phyloP scores from a whole-genome alignment of 2,888 invertebrate genomes.

The Argyra leucocephala region DNA sequence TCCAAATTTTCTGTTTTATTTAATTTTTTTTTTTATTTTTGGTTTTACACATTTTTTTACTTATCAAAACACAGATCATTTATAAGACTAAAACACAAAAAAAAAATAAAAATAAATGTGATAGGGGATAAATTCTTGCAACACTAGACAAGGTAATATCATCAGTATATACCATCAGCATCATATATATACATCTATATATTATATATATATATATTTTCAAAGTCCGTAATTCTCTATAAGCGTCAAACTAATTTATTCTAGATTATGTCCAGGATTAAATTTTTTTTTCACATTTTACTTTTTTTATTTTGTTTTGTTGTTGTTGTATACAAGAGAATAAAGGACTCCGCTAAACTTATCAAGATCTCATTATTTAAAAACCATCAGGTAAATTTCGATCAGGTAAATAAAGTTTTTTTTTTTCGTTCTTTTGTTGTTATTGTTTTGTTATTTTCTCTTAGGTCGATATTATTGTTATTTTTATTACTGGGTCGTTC shows the following conservation, averaged over 20 bases:
- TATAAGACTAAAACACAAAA: no score
- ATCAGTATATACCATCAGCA: no score
- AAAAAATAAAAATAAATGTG: no score
- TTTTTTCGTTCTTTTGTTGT: background rate
- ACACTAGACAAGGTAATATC: no score
- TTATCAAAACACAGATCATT: no score
- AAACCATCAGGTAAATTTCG: background rate
- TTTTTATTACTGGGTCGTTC: constrained; percentile 2
- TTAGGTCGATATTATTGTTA: background rate
- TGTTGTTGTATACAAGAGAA: background rate
- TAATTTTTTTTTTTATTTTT: no score
- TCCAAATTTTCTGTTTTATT: no score
- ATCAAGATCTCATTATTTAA: constrained; percentile 6
- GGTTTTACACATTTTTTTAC: no score
- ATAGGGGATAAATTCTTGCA: no score
- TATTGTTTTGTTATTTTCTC: background rate
- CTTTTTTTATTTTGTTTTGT: background rate
- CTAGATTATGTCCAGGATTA: background rate
- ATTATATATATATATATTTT: no score
- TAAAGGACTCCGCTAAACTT: background rate
- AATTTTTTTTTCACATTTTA: background rate
- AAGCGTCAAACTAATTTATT: constrained; percentile 1
- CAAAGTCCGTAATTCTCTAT: background rate
- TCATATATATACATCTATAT: no score
- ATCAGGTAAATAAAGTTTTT: background rate